Evolutionary conservation across 2,888 invertebrate genomes (phyloP).

Genomic region (Eilema depressum): DNA sequence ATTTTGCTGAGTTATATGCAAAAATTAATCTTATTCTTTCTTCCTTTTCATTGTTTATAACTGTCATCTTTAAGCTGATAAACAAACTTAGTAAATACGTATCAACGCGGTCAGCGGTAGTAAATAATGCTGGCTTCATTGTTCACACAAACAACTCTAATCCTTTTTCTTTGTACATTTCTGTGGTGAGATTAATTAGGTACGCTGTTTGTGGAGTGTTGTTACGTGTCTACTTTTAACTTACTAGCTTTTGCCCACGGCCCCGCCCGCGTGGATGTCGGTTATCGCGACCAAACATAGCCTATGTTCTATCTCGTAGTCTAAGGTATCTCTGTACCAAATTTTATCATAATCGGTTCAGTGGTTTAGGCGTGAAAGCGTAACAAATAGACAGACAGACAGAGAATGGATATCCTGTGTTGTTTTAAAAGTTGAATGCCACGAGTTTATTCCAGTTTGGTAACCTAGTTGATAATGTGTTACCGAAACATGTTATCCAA

Average conservation of each 20-base stretch:
- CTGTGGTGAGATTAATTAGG: not conserved
- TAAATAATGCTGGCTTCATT: not conserved
- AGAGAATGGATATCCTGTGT: too few species aligned
- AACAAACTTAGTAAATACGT: not conserved
- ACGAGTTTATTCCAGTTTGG: not conserved
- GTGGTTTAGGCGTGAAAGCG: too few species aligned
- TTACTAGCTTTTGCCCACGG: too few species aligned
- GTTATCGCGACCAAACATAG: too few species aligned
- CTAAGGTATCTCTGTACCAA: too few species aligned
- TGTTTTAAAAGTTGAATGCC: not conserved
- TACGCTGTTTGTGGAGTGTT: constrained; percentile 3
- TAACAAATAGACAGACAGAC: too few species aligned
- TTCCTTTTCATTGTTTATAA: not conserved
- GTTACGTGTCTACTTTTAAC: not conserved
- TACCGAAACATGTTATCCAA: not conserved
- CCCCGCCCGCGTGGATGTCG: too few species aligned
- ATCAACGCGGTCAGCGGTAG: not conserved
- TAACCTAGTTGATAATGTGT: not conserved
- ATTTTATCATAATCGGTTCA: too few species aligned
- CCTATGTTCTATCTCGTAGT: too few species aligned
- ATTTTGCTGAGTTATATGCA: not conserved
- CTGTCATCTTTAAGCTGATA: not conserved
- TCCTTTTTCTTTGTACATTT: constrained; percentile 2
- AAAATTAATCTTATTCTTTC: not conserved
- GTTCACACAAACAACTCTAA: not conserved